Evolutionary conservation across 2,888 invertebrate species (phyloP), one percentile per base, ranked within the genome.

Genomic region (Linnaemya tessellans): DNA sequence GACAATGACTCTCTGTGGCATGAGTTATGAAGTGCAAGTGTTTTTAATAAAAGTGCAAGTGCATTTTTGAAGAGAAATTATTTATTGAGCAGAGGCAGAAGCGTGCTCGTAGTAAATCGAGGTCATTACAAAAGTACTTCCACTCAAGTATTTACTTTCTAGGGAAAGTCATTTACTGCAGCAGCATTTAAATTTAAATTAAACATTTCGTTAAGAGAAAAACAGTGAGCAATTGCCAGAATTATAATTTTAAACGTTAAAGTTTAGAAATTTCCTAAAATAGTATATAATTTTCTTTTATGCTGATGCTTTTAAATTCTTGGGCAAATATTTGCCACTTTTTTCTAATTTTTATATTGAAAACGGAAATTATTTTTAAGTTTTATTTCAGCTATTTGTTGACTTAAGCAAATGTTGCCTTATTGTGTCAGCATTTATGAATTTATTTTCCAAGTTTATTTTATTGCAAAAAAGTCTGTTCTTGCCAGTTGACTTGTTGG

Each of bases 51-150:
- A 79, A 68, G 49, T 80, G 64, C 46, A 80, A 80, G 80, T 80
- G 80, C 75, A 75, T 80, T 80, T 67, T 67, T 67, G 3, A 58
- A 58, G 77, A 67, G 54, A 80, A 73, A 80, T 20, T 65, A 22
- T n/a, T 51, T 22, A 58, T 49, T 46, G 35, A 38, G 30, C 18
- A 1, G n/a, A 49, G 20, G 20, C 51, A 25, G n/a, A n/a, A 20
- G 10, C n/a, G 30, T n/a, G 9, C 20, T 13, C 8, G 15, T 22
- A 22, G 10, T 11, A 35, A 18, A 43, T 41, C 43, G 35, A 60
- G 62, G 74, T 74, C 8, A 41, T n/a, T 25, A 9, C 13, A 25
- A 64, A 49, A 51, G 15, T 8, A 25, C 38, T 64, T 2, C 1
- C 54, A 22, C 22, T 46, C 0, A 35, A 71, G 25, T 60, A 30